Conservation (phyloP, 2,888 invertebrate genomes). For the Nomada flava region DNA sequence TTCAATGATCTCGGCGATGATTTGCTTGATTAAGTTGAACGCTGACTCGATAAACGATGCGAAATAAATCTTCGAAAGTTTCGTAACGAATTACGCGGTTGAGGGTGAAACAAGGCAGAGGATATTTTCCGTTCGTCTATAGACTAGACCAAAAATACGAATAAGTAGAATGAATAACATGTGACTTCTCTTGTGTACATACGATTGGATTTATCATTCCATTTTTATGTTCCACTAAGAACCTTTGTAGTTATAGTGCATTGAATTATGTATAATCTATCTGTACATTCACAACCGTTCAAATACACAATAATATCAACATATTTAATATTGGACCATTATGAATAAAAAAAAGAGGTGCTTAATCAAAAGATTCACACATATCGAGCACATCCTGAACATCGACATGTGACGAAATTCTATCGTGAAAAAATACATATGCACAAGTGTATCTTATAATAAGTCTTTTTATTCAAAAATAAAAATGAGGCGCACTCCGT, state of each 20-base stretch:
- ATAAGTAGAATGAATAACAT: slow-evolving; percentile 12
- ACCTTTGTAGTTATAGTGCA: slow-evolving; percentile 73
- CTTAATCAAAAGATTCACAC: slow-evolving; percentile 46
- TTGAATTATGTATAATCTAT: slow-evolving; percentile 79
- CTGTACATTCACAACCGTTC: slow-evolving; percentile 82
- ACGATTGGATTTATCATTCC: slow-evolving; percentile 52
- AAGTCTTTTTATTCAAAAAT: slow-evolving; percentile 18
- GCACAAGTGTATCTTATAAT: slow-evolving; percentile 43
- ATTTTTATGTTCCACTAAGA: slow-evolving; percentile 74
- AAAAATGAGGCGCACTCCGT: slow-evolving; percentile 18
- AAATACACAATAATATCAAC: slow-evolving; percentile 82
- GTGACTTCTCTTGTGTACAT: slow-evolving; percentile 54
- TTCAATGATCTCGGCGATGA: not conserved
- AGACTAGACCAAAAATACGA: not conserved
- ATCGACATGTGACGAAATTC: slow-evolving; percentile 37
- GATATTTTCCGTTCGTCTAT: slow-evolving; percentile 1
- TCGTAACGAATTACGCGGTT: not conserved
- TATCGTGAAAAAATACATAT: slow-evolving; percentile 42
- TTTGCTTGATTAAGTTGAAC: slow-evolving; percentile 10
- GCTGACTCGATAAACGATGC: not conserved
- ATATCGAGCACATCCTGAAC: slow-evolving; percentile 21
- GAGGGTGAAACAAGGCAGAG: no score
- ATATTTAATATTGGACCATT: slow-evolving; percentile 81
- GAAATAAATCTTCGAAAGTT: not conserved
- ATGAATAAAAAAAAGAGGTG: slow-evolving; percentile 29